Conservation (phyloP, 2,888 invertebrate species). For the Dendrolimus houi region DNA sequence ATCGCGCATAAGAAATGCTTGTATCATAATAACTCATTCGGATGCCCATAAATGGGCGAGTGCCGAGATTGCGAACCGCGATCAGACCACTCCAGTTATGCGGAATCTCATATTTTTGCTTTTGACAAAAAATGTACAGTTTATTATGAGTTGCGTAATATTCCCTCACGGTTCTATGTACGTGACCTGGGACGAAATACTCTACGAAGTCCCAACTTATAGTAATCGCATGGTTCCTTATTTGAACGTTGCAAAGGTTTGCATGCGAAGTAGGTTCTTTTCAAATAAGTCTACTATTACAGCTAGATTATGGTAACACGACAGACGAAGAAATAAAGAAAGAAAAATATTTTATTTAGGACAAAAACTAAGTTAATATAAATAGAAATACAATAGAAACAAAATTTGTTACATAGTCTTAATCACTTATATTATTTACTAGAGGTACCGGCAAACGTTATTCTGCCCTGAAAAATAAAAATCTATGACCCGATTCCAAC, state of each 20-base stretch:
- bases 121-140: conserved; percentile 29
- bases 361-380: no score
- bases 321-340: no score
- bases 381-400: no score
- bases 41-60: conserved; percentile 43
- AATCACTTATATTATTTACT: no score
- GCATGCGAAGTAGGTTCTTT: no score
- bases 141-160: conserved; percentile 16
- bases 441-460: no score
- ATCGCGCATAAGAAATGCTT: not conserved
- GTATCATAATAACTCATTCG: conserved; percentile 33
- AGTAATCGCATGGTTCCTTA: not conserved
- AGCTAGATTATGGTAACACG: no score
- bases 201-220: not conserved
- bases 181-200: not conserved
- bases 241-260: not conserved
- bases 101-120: conserved; percentile 42
- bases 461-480: no score
- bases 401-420: no score
- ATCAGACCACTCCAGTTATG: conserved; percentile 41
- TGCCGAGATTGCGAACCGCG: conserved; percentile 23
- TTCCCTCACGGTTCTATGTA: not conserved
- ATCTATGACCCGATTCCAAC: no score
- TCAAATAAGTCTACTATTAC: no score
- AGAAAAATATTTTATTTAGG: no score